These are phyloP conservation scores for Nematostella vectensis DNA, from an alignment of 92 coral and sea anemone species.

Conservation along the genomic window DNA sequence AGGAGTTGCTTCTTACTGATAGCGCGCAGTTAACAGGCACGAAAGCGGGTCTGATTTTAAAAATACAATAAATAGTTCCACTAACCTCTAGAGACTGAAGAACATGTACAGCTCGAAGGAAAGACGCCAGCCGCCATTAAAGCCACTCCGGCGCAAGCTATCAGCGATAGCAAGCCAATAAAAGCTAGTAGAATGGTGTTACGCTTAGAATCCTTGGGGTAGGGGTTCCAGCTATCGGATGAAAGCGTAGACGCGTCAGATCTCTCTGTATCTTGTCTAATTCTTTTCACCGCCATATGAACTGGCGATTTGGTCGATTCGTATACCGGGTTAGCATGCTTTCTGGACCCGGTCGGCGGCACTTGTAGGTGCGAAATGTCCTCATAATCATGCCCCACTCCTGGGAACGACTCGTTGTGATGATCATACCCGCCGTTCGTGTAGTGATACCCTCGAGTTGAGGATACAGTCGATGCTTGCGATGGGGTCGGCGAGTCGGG, in stretches of 20 bases:
- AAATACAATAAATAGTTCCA: too few relatives aligned
- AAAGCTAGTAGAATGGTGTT: neutral
- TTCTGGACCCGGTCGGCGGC: conserved; percentile 5
- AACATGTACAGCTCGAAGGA: neutral
- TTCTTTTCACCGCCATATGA: neutral
- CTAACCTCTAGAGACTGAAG: neutral
- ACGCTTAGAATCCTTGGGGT: neutral
- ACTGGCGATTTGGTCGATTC: conserved; percentile 1
- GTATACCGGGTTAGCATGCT: conserved; percentile 14
- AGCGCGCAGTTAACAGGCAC: too few relatives aligned
- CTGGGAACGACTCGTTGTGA: neutral
- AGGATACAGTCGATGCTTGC: neutral
- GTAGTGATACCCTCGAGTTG: conserved; percentile 4
- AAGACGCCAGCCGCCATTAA: neutral
- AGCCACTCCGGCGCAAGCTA: neutral
- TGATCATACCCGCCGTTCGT: conserved; percentile 22
- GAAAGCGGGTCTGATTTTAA: too few relatives aligned
- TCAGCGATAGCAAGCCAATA: neutral
- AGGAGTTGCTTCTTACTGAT: too few relatives aligned
- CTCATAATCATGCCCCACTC: conserved; percentile 19
- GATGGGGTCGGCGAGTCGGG: conserved; percentile 25
- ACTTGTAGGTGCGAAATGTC: conserved; percentile 5
- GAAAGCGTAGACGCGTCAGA: conserved; percentile 11
- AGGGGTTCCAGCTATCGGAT: neutral
- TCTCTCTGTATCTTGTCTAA: conserved; percentile 18